Base-by-base conservation (phyloP, 1,140 invertebrate genomes). In the Acromyrmex charruanus region DNA sequence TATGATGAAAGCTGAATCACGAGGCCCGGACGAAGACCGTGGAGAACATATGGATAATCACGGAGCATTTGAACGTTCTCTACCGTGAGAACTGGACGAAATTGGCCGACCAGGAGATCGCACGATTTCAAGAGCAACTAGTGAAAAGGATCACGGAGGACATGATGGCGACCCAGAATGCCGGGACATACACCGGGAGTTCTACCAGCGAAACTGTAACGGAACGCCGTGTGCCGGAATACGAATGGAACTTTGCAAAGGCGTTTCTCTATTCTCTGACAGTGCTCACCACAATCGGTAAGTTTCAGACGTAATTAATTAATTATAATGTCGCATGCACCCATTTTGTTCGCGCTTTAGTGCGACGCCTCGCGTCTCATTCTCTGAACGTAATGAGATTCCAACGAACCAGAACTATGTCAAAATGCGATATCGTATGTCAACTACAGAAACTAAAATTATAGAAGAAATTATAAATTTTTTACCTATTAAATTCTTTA, bases 261-360 rank as follows among this genome's bases (percentile, higher is more conserved):
- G 98, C 98, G 18, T 99, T 99, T 95, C 97, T 99, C 28, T 99
- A 99, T 95, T 99, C 98, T 18, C 96, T 99, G 74, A 99, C 99
- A 25, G 98, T 99, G 68, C 97, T 99, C 55, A 99, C 99, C 4
- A 99, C 99, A 85, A 99, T 99, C 93, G 99, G 99, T 99, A 96
- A 97, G 97, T 97, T 61, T 63, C 75, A 74, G 53, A 68, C 39
- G 35, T 0, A 69, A 89, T 89, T 85, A 85, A 88, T 85, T 72
- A 71, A 77, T 77, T 77, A 72, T 82, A 49, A 84, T 49, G 63
- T 68, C 65, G 35, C 28, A 28, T 16, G 35, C 21, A 28, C 1
- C 53, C 14, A 18, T 49, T 55, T 58, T 39, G 55, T 31, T 7
- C 44, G 53, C 80, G 59, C 63, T 58, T 21, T 25, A 39, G n/a